These are phyloP conservation scores for Pardosa pseudoannulata DNA, from an alignment of 2,888 invertebrate genomes.

Conservation along the genomic window DNA sequence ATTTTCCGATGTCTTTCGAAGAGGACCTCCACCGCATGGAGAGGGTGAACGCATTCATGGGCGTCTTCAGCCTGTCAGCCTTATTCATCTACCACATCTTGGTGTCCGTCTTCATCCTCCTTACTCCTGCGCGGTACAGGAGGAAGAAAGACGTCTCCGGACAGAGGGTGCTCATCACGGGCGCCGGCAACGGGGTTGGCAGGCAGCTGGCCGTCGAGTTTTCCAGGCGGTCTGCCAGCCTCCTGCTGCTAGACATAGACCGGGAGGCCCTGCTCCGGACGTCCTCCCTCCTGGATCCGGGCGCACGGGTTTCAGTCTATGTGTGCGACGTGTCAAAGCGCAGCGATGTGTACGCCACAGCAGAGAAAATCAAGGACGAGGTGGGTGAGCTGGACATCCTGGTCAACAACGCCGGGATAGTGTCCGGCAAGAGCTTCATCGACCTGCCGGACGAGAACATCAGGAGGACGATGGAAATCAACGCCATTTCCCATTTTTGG, in stretches of 20 bases:
- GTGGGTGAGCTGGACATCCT: slow-evolving; percentile 89
- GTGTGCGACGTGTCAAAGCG: slow-evolving; percentile 89
- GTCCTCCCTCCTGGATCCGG: neutral
- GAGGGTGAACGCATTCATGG: too few relatives aligned
- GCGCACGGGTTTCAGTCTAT: slow-evolving; percentile 78
- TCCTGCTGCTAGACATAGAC: slow-evolving; percentile 47
- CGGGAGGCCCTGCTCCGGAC: slow-evolving; percentile 26
- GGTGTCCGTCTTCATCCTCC: neutral
- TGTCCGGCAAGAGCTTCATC: slow-evolving; percentile 86
- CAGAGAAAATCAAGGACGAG: slow-evolving; percentile 85
- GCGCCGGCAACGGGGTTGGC: slow-evolving; percentile 57
- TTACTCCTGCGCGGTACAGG: slow-evolving; percentile 7
- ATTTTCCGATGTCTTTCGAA: too few relatives aligned
- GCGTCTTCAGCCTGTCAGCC: neutral
- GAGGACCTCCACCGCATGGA: too few relatives aligned
- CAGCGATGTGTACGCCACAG: slow-evolving; percentile 88
- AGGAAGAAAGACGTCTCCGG: slow-evolving; percentile 35
- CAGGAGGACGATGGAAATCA: slow-evolving; percentile 91
- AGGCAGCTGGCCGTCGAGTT: slow-evolving; percentile 46
- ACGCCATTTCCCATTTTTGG: slow-evolving; percentile 94
- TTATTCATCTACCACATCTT: neutral
- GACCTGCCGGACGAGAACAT: slow-evolving; percentile 91
- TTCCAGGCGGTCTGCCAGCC: slow-evolving; percentile 17
- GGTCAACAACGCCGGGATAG: slow-evolving; percentile 95
- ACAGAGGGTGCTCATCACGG: slow-evolving; percentile 39